Conservation (phyloP, 1,140 invertebrate species). For the Chrysoperla carnea region DNA sequence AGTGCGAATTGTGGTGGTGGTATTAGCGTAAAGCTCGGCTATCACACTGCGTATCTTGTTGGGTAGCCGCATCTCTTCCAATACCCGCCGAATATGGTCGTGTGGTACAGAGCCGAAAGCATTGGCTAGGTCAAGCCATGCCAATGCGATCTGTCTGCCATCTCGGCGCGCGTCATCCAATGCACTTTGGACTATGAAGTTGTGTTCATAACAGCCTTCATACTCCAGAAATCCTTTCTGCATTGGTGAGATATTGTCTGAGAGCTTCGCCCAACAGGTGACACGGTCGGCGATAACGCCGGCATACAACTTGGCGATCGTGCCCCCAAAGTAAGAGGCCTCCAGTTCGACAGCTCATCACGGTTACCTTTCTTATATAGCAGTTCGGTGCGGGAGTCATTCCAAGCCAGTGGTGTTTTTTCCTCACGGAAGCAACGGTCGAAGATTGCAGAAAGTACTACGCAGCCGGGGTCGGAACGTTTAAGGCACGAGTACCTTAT, state of each 20-base stretch:
- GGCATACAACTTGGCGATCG: slow-evolving; percentile 16
- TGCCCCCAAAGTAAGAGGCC: slow-evolving; percentile 17
- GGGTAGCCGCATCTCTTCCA: slow-evolving; percentile 5
- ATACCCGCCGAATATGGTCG: slow-evolving; percentile 6
- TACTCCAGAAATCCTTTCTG: slow-evolving; percentile 19
- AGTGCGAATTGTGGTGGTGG: slow-evolving; percentile 4
- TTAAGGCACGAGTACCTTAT: too few relatives aligned
- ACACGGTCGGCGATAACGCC: slow-evolving; percentile 8
- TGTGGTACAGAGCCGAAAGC: slow-evolving; percentile 19
- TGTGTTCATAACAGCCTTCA: slow-evolving; percentile 21
- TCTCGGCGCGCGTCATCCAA: slow-evolving; percentile 9
- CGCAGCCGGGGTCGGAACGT: too few relatives aligned
- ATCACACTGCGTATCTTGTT: slow-evolving; percentile 6
- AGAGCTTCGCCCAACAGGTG: not conserved
- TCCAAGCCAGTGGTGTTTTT: too few relatives aligned
- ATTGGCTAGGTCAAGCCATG: slow-evolving; percentile 17
- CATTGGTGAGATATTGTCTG: slow-evolving; percentile 2
- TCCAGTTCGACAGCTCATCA: slow-evolving; percentile 15
- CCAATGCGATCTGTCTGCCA: slow-evolving; percentile 10
- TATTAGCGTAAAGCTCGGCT: slow-evolving; percentile 7
- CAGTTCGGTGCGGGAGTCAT: slow-evolving; percentile 10
- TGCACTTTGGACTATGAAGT: slow-evolving; percentile 14
- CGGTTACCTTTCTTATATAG: slow-evolving; percentile 16
- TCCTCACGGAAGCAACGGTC: too few relatives aligned
- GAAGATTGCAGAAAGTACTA: too few relatives aligned